Evolutionary conservation across 2,888 invertebrate species (phyloP).

Genomic region (Actias luna): DNA sequence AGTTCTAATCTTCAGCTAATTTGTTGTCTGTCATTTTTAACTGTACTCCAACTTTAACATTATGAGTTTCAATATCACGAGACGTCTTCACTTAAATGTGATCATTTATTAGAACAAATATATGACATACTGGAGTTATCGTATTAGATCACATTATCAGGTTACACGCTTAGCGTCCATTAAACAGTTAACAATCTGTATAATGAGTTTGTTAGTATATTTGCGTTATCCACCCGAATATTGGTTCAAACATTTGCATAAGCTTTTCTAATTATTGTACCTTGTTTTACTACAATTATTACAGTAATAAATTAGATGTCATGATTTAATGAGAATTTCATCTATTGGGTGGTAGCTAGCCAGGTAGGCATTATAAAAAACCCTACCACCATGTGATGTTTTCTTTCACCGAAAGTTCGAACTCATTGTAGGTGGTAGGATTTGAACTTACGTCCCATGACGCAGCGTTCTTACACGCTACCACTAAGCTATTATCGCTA

Average conservation of each 20-base stretch:
- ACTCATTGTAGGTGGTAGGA: too few species aligned
- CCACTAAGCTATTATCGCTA: too few species aligned
- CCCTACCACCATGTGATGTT: too few species aligned
- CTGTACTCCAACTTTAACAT: background rate
- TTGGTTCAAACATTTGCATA: background rate
- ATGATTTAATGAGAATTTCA: too few species aligned
- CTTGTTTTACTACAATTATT: background rate
- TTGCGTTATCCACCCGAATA: background rate
- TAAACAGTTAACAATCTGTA: background rate
- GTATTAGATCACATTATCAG: background rate
- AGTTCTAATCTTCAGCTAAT: too few species aligned
- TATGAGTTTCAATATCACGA: background rate
- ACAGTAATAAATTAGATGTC: too few species aligned
- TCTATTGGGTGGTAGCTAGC: too few species aligned
- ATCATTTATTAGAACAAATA: background rate
- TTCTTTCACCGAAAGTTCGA: too few species aligned
- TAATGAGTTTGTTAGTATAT: slow-evolving; percentile 1
- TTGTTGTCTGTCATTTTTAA: background rate
- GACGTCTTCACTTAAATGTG: background rate
- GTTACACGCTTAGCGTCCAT: background rate
- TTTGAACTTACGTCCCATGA: too few species aligned
- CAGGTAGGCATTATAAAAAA: too few species aligned
- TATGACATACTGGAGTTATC: background rate
- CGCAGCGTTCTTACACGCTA: too few species aligned
- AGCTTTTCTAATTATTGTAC: background rate